Evolutionary conservation across 2,113 vertebrate species (phyloP), one percentile per base, ranked within the genome.

Genomic region (Chamaea fasciata): DNA sequence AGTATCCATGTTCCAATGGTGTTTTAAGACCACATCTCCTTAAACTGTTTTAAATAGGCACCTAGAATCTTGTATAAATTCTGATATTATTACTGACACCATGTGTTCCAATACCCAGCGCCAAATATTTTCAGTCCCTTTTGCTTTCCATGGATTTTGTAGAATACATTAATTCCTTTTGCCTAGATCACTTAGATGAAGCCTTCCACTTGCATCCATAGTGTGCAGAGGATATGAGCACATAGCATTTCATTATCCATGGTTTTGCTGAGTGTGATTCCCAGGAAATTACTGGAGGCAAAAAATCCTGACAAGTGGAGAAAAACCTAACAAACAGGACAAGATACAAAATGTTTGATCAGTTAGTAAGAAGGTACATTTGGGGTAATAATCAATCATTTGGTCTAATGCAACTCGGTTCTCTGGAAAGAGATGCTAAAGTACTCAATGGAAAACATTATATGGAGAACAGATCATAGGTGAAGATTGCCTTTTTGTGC

Each of bases 361-460:
- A 89, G 74, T 89, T 95, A 86, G 50, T 57, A 68, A n/a, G 30
- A 74, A 74, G 69, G 75, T 44, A 80, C 16, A 27, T 89, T 93
- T 55, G 22, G 8, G 10, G n/a, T 22, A 81, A 63, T 71, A 90
- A 97, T 89, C 69, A 78, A 92, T 82, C 3, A 30, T 73, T 93
- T 79, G 33, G 89, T 95, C 63, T 68, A 73, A 60, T 20, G 21
- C 19, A 87, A 56, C 27, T 92, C n/a, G 9, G 11, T 94, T 82
- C 64, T 84, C 60, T 79, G 71, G 59, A 86, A 94, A 94, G 56
- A 71, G 69, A 74, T 91, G 68, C 68, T 94, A 87, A 96, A 93
- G 86, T 79, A 87, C 44, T 92, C 64, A 75, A 14, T 85, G 57
- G 85, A 96, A 91, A 47, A 79, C 35, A 30, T 79, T 92, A 56